Evolutionary conservation across 1,140 invertebrate species (phyloP), one percentile per base, ranked within the genome.

Genomic region (Drosophila pectinifera): DNA sequence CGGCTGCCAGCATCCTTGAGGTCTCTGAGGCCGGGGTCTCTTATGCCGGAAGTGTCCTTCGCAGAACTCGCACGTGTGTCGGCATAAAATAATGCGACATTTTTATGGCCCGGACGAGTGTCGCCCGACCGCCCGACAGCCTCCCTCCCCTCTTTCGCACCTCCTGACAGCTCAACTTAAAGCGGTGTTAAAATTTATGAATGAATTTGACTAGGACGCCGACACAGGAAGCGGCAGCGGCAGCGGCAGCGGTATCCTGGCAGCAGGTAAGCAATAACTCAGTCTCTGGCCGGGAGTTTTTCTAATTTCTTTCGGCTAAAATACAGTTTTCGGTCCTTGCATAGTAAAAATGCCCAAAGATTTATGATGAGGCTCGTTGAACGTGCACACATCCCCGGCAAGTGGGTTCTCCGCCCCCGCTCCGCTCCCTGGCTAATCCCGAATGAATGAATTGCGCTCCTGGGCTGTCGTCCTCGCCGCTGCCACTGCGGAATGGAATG

Each of bases 121-220:
- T 67, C 80, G 6, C 7, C n/a, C n/a, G 28, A 18, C 7, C n/a
- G 1, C n/a, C 11, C 4, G 7, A 14, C 45, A 3, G 10, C 13
- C 43, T 8, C 8, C 28, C 20, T n/a, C 53, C 39, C 14, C 36
- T 31, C 46, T 43, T 53, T 69, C 22, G 28, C 62, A 65, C 42
- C 42, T 57, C n/a, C 41, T 49, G 67, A 48, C 65, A 36, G 73
- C 55, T 53, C 78, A 81, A 78, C 69, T 75, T 75, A 79, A 83
- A 79, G 80, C 80, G 80, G 73, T 86, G 74, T 80, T 73, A 42
- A 86, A 85, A 85, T 85, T 85, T 85, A 85, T 85, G 81, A 85
- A 85, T 85, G 81, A 85, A 77, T 81, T 86, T 63, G 45, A 74
- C 72, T 64, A 49, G 72, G 58, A 74, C 43, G 56, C 31, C 48